These are phyloP conservation scores for Sarcophaga variegata DNA, from an alignment of 2,888 invertebrate genomes.

Conservation along the genomic window DNA sequence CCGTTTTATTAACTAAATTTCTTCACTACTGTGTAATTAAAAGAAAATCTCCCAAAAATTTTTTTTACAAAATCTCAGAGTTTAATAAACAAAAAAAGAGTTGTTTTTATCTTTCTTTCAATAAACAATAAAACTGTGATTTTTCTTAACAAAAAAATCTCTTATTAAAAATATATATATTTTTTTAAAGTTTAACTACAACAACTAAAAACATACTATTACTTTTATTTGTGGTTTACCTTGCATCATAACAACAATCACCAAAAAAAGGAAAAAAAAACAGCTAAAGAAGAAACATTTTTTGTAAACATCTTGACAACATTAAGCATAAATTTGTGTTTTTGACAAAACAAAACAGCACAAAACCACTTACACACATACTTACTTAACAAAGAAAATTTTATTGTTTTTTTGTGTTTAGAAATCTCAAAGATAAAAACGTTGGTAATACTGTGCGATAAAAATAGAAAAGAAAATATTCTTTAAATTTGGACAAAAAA, in stretches of 20 bases:
- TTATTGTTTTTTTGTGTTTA: constrained; percentile 30
- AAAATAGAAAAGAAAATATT: constrained; percentile 7
- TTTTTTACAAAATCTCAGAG: constrained; percentile 31
- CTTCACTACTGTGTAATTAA: constrained; percentile 26
- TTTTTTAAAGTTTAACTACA: constrained; percentile 12
- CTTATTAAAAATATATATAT: constrained; percentile 12
- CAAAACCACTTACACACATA: constrained; percentile 35
- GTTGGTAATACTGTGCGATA: constrained; percentile 17
- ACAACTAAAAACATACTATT: constrained; percentile 45
- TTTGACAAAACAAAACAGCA: constrained; percentile 55
- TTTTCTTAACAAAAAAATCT: constrained; percentile 47
- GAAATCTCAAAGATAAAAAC: constrained; percentile 13
- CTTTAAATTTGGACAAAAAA: constrained; percentile 24
- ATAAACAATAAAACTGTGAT: constrained; percentile 43
- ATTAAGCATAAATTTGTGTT: constrained; percentile 58
- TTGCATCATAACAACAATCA: constrained; percentile 71
- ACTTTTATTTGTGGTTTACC: constrained; percentile 71
- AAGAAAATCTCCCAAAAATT: constrained; percentile 9
- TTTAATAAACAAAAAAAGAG: constrained; percentile 4
- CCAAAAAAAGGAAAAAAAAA: constrained; percentile 42
- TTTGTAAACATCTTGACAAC: constrained; percentile 51
- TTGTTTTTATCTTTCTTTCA: constrained; percentile 1
- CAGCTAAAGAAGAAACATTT: constrained; percentile 44
- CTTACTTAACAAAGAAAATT: constrained; percentile 55
- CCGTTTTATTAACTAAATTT: constrained; percentile 3